These are phyloP conservation scores for Epinephelus malabaricus DNA, from an alignment of 2,797 vertebrate genomes.

Conservation along the genomic window DNA sequence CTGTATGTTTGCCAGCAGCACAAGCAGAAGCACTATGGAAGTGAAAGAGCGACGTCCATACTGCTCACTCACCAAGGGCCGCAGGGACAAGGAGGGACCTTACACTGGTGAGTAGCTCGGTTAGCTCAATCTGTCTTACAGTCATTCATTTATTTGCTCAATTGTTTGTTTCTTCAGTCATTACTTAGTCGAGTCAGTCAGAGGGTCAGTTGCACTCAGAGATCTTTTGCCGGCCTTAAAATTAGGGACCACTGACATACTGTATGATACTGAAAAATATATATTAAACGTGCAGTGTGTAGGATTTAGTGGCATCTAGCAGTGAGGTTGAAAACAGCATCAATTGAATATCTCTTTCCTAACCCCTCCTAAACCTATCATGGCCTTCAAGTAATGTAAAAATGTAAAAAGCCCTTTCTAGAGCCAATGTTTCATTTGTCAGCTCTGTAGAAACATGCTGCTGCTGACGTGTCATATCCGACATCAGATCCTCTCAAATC, in stretches of 20 bases:
- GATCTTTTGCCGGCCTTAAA: neutral
- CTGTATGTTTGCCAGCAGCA: constrained; percentile 77
- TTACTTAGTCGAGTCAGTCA: neutral
- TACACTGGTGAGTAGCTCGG: constrained; percentile 81
- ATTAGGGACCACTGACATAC: no score
- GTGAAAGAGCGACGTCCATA: constrained; percentile 98
- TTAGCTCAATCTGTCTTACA: neutral
- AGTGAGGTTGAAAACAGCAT: no score
- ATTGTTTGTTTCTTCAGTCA: neutral
- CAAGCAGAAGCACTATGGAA: constrained; percentile 95
- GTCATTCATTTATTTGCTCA: neutral
- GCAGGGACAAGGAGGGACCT: constrained; percentile 92
- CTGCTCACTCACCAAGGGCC: constrained; percentile 96
- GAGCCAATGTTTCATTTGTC: no score
- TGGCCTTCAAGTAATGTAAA: no score
- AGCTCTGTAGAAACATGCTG: no score
- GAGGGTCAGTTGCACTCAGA: neutral
- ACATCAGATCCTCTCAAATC: no score
- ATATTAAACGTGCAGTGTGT: neutral
- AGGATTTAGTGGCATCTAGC: no score
- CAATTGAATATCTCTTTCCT: no score
- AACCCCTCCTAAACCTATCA: no score
- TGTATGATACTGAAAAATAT: neutral
- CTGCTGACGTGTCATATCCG: no score
- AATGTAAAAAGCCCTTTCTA: no score